Evolutionary conservation across 1,140 invertebrate species (phyloP).

Genomic region (Orius laevigatus): DNA sequence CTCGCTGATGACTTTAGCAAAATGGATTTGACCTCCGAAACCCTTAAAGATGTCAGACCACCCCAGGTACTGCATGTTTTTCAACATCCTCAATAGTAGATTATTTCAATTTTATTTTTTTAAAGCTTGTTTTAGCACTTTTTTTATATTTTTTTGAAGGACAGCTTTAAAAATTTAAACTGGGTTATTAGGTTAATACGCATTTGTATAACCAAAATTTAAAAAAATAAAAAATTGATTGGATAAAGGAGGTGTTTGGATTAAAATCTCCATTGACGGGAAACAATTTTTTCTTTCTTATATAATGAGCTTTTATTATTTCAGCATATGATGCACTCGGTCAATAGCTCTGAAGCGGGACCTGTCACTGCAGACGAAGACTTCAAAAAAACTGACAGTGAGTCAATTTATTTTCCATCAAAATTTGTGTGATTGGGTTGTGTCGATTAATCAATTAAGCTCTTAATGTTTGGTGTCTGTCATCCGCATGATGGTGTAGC

Average conservation of each 20-base stretch:
- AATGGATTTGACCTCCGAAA: too few species aligned
- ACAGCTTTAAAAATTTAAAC: too few species aligned
- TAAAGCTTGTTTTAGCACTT: too few species aligned
- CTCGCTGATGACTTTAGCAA: too few species aligned
- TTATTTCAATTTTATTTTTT: too few species aligned
- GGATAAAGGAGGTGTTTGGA: neutral
- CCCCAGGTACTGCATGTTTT: too few species aligned
- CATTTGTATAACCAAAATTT: too few species aligned
- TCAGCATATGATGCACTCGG: slow-evolving; percentile 7
- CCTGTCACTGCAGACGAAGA: slow-evolving; percentile 18
- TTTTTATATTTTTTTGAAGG: too few species aligned
- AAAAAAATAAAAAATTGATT: too few species aligned
- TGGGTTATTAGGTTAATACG: too few species aligned
- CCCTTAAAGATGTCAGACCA: too few species aligned
- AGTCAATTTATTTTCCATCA: neutral
- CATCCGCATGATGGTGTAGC: slow-evolving; percentile 3
- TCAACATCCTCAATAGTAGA: too few species aligned
- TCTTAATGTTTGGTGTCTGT: neutral
- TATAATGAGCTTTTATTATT: neutral
- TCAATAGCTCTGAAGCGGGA: slow-evolving; percentile 18
- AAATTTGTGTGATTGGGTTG: neutral
- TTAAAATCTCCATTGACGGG: neutral
- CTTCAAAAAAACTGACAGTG: slow-evolving; percentile 10
- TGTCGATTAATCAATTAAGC: neutral
- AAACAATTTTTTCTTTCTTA: neutral